These are phyloP conservation scores for Graphium colonna DNA, from an alignment of 2,888 invertebrate genomes.

Conservation along the genomic window DNA sequence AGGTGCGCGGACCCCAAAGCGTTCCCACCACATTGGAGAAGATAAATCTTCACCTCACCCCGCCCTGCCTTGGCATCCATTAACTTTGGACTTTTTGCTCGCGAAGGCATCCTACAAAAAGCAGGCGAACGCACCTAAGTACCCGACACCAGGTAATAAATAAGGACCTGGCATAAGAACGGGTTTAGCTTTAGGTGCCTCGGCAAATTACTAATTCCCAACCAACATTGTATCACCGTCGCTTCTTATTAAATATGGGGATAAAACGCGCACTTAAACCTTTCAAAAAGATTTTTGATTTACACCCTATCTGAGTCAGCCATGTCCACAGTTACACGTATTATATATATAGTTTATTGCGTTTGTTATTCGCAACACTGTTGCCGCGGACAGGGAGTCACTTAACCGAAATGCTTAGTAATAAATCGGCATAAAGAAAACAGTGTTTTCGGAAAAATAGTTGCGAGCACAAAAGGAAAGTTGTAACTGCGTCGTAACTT, in stretches of 20 bases:
- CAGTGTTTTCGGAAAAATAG: constrained; percentile 76
- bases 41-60: constrained; percentile 67
- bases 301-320: constrained; percentile 63
- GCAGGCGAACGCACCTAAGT: constrained; percentile 24
- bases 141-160: constrained; percentile 30
- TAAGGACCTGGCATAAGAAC: constrained; percentile 29
- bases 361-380: constrained; percentile 71
- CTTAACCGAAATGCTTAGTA: constrained; percentile 74
- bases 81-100: constrained; percentile 40
- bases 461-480: constrained; percentile 69
- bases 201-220: constrained; percentile 32
- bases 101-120: constrained; percentile 26
- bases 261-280: constrained; percentile 53
- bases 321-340: constrained; percentile 56
- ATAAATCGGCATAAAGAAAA: constrained; percentile 75
- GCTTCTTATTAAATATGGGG: constrained; percentile 56
- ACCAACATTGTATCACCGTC: constrained; percentile 53
- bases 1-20: constrained; percentile 32
- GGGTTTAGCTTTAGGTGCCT: constrained; percentile 29
- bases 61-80: constrained; percentile 58
- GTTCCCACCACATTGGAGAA: constrained; percentile 69
- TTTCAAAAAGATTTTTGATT: constrained; percentile 67
- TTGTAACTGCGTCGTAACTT: constrained; percentile 72
- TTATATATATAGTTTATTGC: constrained; percentile 49
- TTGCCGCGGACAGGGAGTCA: constrained; percentile 55